Base-by-base conservation (phyloP, 2,113 vertebrate species). In the Calyptommatus sinebrachiatus region DNA sequence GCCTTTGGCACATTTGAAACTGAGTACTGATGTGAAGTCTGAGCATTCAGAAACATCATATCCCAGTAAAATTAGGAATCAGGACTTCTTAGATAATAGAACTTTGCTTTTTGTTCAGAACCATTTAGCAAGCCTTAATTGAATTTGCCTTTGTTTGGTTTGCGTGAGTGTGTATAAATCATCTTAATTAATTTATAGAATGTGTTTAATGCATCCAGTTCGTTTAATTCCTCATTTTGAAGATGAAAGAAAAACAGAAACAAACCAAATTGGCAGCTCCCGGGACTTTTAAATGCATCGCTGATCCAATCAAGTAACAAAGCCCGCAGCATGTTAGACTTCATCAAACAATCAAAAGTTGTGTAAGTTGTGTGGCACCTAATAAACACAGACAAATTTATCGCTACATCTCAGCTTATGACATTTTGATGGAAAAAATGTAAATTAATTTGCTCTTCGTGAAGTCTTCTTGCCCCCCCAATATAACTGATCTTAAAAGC, bases 181-280 rank as follows among this genome's bases (percentile, higher is more conserved):
- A 46, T 75, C 72, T 81, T 69, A 69, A 81, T 81, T 81, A 81
- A 81, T 81, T 81, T 75, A 60, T 62, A 65, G 79, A 69, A 81
- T 75, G 72, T 75, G 65, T 75, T 81, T 81, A 75, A 61, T 75
- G 72, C 65, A 74, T 75, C 48, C 24, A 28, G 71, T 68, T 75
- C 50, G 60, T 81, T 75, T 81, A 81, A 81, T 60, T 73, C 31
- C 65, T 81, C 53, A 60, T 75, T 60, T 29, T 29, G 65, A 75
- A 70, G 72, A 81, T 26, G 21, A 75, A 81, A 75, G 21, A 50
- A 31, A 61, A 81, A 69, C 10, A 68, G 79, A 81, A 81, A 46
- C 72, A 81, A 75, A 81, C 20, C 57, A 53, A 81, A 81, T 61
- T 75, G 72, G 65, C 72, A 75, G 65, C 72, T 81, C 41, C 60